Base-by-base conservation (phyloP, 2,113 vertebrate genomes). In the Plecturocebus donacophilus region DNA sequence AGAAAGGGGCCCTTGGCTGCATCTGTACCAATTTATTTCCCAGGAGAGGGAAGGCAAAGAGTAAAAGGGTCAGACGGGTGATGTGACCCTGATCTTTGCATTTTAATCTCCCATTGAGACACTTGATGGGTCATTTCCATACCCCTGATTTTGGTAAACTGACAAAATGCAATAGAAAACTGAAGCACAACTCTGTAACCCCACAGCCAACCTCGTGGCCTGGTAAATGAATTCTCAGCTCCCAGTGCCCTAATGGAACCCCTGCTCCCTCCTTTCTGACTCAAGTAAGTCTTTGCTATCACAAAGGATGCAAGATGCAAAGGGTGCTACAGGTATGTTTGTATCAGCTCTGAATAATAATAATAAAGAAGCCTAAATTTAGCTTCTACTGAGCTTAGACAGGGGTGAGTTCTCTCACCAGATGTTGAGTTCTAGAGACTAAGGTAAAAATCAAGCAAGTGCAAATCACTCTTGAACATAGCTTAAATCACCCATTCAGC, bases 281-380 rank as follows among this genome's bases (percentile, higher is more conserved):
- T 75, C 54, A 12, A 17, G 8, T 49, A 13, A 5, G 7, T 6
- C 4, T 61, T 42, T 47, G 4, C 27, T 27, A 20, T 58, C 83
- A 32, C 30, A 20, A n/a, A 23, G 10, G 42, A 25, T 16, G 61
- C 61, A 64, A 30, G 27, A 5, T 0, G 40, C 61, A 30, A 84
- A 1, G 10, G 17, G 4, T 27, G 38, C 20, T 14, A 0, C 27
- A 1, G 1, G 47, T 30, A 4, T 17, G 11, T 76, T 40, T 64
- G 23, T 12, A 40, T 61, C 11, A 10, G 19, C 16, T 40, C 71
- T 88, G 5, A 54, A 20, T 6, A 64, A 64, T 30, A 64, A 64
- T n/a, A 71, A n/a, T 58, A 79, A 30, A 35, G 17, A 7, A 3
- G 6, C 21, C 47, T 49, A 68, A 19, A 21, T 5, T 11, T 64